A percentile compares a stretch with the other conserved stretches of the same genome.
phyloP scores from a whole-genome alignment of 1,140 invertebrate species.

The Procambarus clarkii region DNA sequence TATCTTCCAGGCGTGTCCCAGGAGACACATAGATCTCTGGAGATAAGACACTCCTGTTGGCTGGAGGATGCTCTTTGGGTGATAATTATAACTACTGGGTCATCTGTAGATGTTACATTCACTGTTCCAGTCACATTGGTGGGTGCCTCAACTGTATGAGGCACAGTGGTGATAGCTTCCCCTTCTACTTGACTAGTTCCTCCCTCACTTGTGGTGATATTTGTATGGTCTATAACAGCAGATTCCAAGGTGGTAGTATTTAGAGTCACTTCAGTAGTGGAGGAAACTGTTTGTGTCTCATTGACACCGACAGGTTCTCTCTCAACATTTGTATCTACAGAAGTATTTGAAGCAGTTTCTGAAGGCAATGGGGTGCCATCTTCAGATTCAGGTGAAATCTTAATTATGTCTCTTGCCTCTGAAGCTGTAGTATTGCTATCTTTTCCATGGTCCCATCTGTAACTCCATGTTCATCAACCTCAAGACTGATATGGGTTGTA shows the following conservation, averaged over 20 bases:
- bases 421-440: background rate
- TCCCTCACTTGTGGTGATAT: background rate
- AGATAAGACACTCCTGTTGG: background rate
- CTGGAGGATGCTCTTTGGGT: background rate
- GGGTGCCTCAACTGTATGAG: background rate
- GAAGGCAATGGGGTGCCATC: background rate
- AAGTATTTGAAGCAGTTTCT: background rate
- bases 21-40: conserved; percentile 47
- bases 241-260: background rate
- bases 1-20: conserved; percentile 46
- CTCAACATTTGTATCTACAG: background rate
- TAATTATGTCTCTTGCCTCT: background rate
- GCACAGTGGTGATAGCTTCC: background rate
- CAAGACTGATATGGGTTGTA: background rate
- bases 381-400: background rate
- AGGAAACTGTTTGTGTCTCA: background rate
- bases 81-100: background rate
- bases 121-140: background rate
- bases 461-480: background rate
- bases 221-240: background rate
- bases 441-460: too few species aligned
- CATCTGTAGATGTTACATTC: background rate
- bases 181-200: background rate
- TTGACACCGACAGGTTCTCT: background rate
- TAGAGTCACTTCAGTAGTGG: background rate